Conservation (phyloP, 2,113 vertebrate genomes). For the Platichthys stellatus region DNA sequence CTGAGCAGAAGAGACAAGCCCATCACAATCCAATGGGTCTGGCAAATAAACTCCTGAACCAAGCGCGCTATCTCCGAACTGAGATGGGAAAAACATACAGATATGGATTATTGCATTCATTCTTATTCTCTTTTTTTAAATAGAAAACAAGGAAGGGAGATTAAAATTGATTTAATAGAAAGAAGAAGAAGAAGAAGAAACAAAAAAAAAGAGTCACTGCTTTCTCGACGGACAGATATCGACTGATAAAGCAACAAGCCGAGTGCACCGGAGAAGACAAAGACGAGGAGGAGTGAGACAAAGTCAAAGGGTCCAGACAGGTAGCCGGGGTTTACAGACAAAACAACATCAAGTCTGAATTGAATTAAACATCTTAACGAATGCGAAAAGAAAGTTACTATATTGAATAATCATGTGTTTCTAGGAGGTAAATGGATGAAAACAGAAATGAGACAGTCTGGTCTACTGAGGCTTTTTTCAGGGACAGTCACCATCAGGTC, state of each 20-base stretch:
- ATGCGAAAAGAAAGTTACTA: neutral
- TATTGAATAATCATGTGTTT: too few species aligned
- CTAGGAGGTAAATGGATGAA: too few species aligned
- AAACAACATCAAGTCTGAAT: constrained; percentile 18
- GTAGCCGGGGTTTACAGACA: neutral
- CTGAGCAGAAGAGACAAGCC: constrained; percentile 43
- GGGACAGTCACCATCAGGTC: too few species aligned
- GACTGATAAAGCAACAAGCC: constrained; percentile 14
- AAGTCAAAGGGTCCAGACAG: neutral
- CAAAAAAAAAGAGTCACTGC: neutral
- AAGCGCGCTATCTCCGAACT: constrained; percentile 24
- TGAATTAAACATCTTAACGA: neutral
- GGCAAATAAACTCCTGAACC: constrained; percentile 48
- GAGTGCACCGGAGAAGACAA: constrained; percentile 1
- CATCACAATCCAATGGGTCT: constrained; percentile 42
- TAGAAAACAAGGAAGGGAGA: constrained; percentile 58
- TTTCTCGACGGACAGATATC: constrained; percentile 22
- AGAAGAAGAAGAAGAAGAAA: constrained; percentile 9
- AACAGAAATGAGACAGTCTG: too few species aligned
- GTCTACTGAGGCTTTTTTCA: too few species aligned
- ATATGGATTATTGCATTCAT: constrained; percentile 67
- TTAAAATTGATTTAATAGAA: constrained; percentile 66
- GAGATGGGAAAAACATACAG: constrained; percentile 61
- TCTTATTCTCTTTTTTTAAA: constrained; percentile 52
- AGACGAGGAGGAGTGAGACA: neutral